phyloP scores from a whole-genome alignment of 92 coral and sea anemone species.

The Pocillopora meandrina region DNA sequence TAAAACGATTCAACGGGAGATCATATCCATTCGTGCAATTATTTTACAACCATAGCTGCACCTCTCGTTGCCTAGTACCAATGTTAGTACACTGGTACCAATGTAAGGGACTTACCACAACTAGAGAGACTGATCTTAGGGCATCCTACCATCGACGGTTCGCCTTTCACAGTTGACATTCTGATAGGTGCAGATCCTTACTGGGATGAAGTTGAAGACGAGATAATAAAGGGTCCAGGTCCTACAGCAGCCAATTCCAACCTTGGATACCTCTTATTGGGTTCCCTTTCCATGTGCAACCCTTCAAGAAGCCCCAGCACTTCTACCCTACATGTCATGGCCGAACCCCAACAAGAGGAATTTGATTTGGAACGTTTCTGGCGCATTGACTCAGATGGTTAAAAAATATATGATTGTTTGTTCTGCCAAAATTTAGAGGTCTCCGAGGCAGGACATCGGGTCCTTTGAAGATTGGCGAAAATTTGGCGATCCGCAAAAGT shows the following conservation, averaged over 20 bases:
- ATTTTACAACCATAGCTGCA: conserved; percentile 46
- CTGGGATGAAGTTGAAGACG: conserved; percentile 61
- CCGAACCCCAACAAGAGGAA: neutral
- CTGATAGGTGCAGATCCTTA: conserved; percentile 48
- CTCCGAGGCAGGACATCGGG: too few relatives aligned
- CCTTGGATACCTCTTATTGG: conserved; percentile 37
- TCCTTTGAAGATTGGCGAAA: too few relatives aligned
- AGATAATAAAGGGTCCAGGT: conserved; percentile 54
- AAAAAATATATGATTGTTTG: too few relatives aligned
- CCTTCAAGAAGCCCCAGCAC: conserved; percentile 11
- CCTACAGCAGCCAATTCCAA: conserved; percentile 57
- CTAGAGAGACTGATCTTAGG: conserved; percentile 46
- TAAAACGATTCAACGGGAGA: neutral
- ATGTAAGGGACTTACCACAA: conserved; percentile 23
- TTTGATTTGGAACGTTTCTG: neutral
- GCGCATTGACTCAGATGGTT: neutral
- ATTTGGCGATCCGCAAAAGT: too few relatives aligned
- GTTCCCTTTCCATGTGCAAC: conserved; percentile 28
- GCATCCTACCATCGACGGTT: conserved; percentile 32
- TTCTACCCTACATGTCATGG: neutral
- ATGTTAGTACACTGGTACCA: neutral
- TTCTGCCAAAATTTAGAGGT: too few relatives aligned
- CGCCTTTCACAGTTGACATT: neutral
- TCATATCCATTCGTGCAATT: conserved; percentile 33
- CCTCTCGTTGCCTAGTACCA: too few relatives aligned